Base-by-base conservation (phyloP, 2,888 invertebrate genomes). In the Kuschelorhynchus macadamiae region DNA sequence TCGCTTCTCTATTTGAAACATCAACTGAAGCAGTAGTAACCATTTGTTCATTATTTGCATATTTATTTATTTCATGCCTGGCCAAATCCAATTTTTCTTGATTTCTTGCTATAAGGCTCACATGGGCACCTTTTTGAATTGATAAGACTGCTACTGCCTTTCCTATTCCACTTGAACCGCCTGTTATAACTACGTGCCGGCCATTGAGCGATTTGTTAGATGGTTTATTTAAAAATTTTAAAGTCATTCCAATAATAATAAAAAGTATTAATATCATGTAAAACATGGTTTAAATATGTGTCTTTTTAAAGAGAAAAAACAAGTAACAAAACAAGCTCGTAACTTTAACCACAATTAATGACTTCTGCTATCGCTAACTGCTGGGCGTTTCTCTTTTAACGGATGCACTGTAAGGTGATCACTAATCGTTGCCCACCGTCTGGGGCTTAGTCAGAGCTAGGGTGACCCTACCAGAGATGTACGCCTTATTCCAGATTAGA, bases 91-190 rank as follows among this genome's bases (percentile, higher is more conserved):
- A 85, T 81, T 88, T 90, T 67, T 87, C 85, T 32, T 87, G 80
- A 83, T 96, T 91, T 78, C 98, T 88, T 0, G 98, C 97, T 71
- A 98, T 87, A 55, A 98, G 89, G 0, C 97, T 96, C 0, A 98
- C 94, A 84, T 94, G 87, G 2, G 97, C 97, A 21, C 98, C 98
- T 75, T 88, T 84, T 77, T 86, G 87, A 0, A 91, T 93, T 8
- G 92, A 93, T 78, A 93, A 88, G 20, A 91, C 85, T 0, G 96
- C 97, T 11, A 93, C 82, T 64, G 91, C 89, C 82, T 94, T 92
- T 0, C 98, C 98, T 76, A 98, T 98, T 5, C 98, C 98, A 84
- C 95, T 96, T 0, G 97, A 97, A 9, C 97, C 98, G 42, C 98
- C 98, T 21, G 97, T 97, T 44, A 98, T 86, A 17, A 91, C 88